Percentiles rank a stretch among this genome's conserved stretches.
Evolutionary conservation across 2,113 vertebrate species (phyloP).

Genomic region (Gadus chalcogrammus): DNA sequence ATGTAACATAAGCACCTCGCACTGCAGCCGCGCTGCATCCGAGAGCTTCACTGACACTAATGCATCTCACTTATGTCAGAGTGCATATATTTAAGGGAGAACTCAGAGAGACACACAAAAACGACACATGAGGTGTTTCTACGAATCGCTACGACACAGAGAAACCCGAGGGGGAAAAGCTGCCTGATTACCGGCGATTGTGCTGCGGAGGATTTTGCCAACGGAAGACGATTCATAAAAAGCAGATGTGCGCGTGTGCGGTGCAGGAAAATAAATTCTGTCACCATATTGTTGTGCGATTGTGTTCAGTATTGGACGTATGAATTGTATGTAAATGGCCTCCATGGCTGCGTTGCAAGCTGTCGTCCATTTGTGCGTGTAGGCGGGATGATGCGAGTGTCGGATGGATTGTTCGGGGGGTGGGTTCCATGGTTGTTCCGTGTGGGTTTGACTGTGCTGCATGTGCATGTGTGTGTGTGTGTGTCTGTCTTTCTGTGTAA

Average conservation of each 20-base stretch:
- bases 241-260: constrained; percentile 21
- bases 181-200: constrained; percentile 41
- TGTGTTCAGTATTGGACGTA: too few species aligned
- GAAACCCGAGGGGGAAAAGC: constrained; percentile 30
- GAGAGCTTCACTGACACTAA: constrained; percentile 20
- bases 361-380: too few species aligned
- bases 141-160: neutral
- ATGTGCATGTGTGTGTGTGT: constrained; percentile 5
- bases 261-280: constrained; percentile 13
- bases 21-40: constrained; percentile 34
- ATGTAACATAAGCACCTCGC: constrained; percentile 58
- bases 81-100: neutral
- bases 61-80: constrained; percentile 48
- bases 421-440: neutral
- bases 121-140: neutral
- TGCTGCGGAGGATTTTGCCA: constrained; percentile 25
- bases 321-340: too few species aligned
- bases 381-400: too few species aligned
- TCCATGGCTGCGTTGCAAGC: too few species aligned
- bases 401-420: too few species aligned
- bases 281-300: neutral
- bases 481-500: constrained; percentile 28
- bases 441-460: constrained; percentile 23
- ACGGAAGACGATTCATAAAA: constrained; percentile 39
- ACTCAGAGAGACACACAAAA: neutral